phyloP scores from a whole-genome alignment of 2,113 vertebrate species.

The cat (Felis catus) region DNA sequence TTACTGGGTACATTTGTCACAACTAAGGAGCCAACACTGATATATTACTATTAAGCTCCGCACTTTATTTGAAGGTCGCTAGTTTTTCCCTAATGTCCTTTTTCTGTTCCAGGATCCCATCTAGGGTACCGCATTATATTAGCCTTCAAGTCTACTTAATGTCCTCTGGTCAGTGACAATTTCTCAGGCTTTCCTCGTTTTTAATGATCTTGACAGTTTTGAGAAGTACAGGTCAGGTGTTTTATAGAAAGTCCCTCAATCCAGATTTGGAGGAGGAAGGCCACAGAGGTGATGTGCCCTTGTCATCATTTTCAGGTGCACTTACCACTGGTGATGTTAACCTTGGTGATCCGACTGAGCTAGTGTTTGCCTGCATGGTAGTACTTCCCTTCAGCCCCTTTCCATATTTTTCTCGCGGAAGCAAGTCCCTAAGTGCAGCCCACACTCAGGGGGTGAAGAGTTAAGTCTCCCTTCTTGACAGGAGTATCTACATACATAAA shows the following conservation, averaged over 20 bases:
- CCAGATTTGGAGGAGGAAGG: not conserved
- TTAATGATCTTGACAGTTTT: not conserved
- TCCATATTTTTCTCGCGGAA: not conserved
- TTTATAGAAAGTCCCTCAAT: not conserved
- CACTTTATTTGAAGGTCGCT: not conserved
- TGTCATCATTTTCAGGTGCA: not conserved
- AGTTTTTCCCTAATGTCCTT: not conserved
- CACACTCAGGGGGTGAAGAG: not conserved
- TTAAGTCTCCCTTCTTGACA: not conserved
- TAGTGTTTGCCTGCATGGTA: not conserved
- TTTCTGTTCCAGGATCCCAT: not conserved
- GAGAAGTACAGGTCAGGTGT: not conserved
- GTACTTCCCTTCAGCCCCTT: not conserved
- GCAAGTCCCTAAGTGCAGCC: not conserved
- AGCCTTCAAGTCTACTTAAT: not conserved
- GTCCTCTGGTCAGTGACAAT: not conserved
- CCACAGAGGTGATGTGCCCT: not conserved
- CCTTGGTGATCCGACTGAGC: not conserved
- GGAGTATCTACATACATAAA: not conserved
- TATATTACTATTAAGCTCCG: not conserved
- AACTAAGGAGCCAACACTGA: not conserved
- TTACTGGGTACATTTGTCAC: not conserved
- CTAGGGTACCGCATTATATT: not conserved
- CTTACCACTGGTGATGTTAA: not conserved
- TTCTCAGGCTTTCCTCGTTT: not conserved